Base-by-base conservation (phyloP, 2,888 invertebrate species). In the Drosophila stalkeri region DNA sequence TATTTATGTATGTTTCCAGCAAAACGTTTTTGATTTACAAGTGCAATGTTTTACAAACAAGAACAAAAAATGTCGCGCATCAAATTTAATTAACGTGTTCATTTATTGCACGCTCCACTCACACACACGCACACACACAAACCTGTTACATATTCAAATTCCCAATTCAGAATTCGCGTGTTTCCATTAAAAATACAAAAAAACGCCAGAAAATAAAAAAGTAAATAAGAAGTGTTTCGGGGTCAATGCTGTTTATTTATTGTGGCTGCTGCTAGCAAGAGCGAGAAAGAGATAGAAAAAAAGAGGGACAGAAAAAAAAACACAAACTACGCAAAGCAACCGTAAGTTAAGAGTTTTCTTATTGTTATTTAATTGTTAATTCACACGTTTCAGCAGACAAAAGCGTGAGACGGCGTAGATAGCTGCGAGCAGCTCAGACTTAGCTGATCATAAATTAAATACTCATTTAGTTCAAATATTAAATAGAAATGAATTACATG, bases 181-280 rank as follows among this genome's bases (percentile, higher is more conserved):
- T 65, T 65, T 61, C 63, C 41, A 72, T 63, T 23, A n/a, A 51
- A 47, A 52, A 70, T 43, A 39, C 37, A 39, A 39, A 39, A 31
- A 33, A 35, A 4, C 23, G 14, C 18, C 7, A 14, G 18, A 37
- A 41, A 82, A 61, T 33, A 56, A 52, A 55, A 46, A 41, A 23
- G n/a, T 47, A 39, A 54, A 64, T 54, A 55, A 54, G 64, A 43
- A 77, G 71, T 81, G 78, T 78, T 74, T 70, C 81, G 82, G 81
- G 82, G 82, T 72, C 82, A 82, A 78, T 66, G 75, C 44, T 71
- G 55, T 66, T 68, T 64, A 54, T 66, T 66, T 59, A 54, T 27
- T 54, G 62, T 61, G 65, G 64, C 57, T 39, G 56, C 51, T 52
- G 69, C 64, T 54, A 59, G 47, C 37, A 47, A 61, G 47, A 73